Conservation (phyloP, 2,113 vertebrate species). For the Capreolus pygargus region DNA sequence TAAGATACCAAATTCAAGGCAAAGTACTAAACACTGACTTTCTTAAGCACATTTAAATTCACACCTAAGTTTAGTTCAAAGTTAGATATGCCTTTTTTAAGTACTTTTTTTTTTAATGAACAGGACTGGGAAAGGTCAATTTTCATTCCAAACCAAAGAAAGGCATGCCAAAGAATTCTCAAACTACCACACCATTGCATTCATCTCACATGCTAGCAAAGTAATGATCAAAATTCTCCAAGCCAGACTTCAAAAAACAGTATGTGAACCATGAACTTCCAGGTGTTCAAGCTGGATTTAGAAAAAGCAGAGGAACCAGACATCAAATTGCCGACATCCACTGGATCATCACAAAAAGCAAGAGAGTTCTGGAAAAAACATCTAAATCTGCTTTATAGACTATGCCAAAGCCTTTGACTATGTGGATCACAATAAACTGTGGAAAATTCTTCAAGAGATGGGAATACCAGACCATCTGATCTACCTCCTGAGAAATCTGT, state of each 20-base stretch:
- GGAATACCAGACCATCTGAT: neutral
- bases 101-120: neutral
- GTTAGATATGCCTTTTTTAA: neutral
- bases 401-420: neutral
- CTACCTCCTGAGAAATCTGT: neutral
- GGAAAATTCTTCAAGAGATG: neutral
- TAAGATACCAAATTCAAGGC: neutral
- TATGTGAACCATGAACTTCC: fast-evolving
- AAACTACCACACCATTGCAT: neutral
- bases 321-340: neutral
- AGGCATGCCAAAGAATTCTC: neutral
- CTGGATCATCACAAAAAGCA: neutral
- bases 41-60: neutral
- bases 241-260: neutral
- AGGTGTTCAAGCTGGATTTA: neutral
- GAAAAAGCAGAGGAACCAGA: neutral
- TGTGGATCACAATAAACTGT: neutral
- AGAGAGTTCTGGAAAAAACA: neutral
- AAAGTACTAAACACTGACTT: neutral
- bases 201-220: neutral
- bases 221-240: neutral
- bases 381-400: neutral
- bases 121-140: neutral
- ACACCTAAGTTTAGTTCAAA: slow-evolving; percentile 18
- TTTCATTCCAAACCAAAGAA: neutral